phyloP scores from a whole-genome alignment of 2,113 vertebrate genomes.

The Apodemus sylvaticus region DNA sequence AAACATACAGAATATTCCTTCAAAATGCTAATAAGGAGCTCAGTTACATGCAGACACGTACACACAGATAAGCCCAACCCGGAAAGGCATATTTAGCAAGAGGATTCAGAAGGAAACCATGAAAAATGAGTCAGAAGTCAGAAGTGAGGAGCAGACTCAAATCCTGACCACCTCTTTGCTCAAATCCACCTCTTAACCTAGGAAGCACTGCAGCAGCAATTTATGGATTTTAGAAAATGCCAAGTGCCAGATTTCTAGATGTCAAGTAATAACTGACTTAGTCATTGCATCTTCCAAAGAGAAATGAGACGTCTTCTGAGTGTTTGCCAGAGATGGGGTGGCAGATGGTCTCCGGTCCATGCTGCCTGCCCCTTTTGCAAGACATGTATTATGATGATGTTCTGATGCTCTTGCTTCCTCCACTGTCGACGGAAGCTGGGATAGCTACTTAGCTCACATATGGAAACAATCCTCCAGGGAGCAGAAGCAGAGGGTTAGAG shows the following conservation, averaged over 20 bases:
- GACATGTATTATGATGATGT: accelerated
- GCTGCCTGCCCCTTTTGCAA: background rate
- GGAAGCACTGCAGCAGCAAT: background rate
- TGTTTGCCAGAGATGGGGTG: accelerated
- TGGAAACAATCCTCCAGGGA: background rate
- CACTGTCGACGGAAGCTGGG: background rate
- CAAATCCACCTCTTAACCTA: background rate
- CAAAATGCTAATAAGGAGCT: slow-evolving; percentile 29
- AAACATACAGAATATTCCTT: background rate
- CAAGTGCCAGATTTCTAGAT: background rate
- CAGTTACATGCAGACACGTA: background rate
- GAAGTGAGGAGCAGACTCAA: background rate
- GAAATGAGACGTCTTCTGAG: background rate
- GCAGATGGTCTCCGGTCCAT: background rate
- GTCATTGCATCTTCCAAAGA: background rate
- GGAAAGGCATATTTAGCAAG: background rate
- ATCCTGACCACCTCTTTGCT: background rate
- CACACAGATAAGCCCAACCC: background rate
- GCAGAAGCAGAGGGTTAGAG: no score
- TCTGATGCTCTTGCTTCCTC: background rate
- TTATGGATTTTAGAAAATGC: background rate
- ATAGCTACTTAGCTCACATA: background rate
- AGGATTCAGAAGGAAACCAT: background rate
- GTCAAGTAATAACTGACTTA: background rate
- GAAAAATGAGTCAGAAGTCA: background rate